phyloP scores from a whole-genome alignment of 2,113 vertebrate genomes.

The Dicerorhinus sumatrensis region DNA sequence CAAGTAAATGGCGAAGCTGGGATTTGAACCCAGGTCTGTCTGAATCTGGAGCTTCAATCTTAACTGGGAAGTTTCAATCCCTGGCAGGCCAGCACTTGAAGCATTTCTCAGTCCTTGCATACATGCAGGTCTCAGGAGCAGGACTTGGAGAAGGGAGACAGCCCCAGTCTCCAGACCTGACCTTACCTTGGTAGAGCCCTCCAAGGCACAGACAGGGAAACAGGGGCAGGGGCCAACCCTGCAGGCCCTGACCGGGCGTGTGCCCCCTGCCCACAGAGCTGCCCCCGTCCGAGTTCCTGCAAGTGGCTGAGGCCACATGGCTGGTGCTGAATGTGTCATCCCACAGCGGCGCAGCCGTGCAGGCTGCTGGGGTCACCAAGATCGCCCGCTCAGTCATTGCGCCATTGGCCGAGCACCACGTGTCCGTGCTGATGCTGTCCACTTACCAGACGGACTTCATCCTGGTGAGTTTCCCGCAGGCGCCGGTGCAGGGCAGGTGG shows the following conservation, averaged over 20 bases:
- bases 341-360: conserved; percentile 91
- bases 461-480: conserved; percentile 40
- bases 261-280: conserved; percentile 89
- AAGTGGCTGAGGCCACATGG: conserved; percentile 95
- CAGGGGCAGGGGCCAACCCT: not conserved
- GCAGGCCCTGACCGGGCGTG: not conserved
- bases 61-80: not conserved
- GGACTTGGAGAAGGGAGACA: not conserved
- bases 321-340: conserved; percentile 96
- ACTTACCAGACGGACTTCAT: conserved; percentile 79
- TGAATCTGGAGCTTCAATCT: not conserved
- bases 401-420: conserved; percentile 95
- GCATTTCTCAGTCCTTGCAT: not conserved
- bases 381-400: conserved; percentile 97
- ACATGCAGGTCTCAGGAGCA: not conserved
- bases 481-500: rapidly evolving
- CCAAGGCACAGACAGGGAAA: not conserved
- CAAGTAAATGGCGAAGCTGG: not conserved
- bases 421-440: conserved; percentile 96
- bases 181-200: not conserved
- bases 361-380: conserved; percentile 97
- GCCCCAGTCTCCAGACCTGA: not conserved
- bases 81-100: not conserved
- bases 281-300: conserved; percentile 93
- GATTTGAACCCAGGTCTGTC: not conserved